Conservation (phyloP, 2,888 invertebrate genomes). For the Lasioglossum calceatum region DNA sequence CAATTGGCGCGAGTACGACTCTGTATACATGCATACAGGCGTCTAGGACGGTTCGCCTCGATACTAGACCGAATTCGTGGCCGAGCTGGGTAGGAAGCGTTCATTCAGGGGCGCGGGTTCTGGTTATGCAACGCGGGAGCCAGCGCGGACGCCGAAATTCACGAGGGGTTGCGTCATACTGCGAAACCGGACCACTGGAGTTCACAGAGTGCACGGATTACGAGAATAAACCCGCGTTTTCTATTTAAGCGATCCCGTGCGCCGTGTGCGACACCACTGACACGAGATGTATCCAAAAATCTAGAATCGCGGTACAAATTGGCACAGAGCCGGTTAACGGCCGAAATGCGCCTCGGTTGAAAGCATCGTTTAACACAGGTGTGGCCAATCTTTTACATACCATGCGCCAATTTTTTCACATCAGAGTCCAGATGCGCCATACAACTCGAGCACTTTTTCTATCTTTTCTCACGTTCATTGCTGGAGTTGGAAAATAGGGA, state of each 20-base stretch:
- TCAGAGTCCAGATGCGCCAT: no score
- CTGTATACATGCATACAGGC: not conserved
- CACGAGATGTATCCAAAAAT: not conserved
- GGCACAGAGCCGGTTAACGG: not conserved
- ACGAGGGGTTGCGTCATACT: slow-evolving; percentile 57
- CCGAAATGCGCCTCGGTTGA: not conserved
- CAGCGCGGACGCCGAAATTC: slow-evolving; percentile 10
- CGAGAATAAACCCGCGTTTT: slow-evolving; percentile 39
- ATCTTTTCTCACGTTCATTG: no score
- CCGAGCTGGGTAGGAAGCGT: not conserved
- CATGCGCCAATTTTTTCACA: no score
- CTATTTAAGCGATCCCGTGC: not conserved
- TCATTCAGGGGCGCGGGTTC: not conserved
- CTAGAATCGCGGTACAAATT: not conserved
- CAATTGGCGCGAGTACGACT: not conserved
- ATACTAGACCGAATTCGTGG: slow-evolving; percentile 1
- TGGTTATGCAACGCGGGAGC: slow-evolving; percentile 27
- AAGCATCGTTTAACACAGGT: not conserved
- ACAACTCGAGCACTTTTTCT: no score
- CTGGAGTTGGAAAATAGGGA: no score
- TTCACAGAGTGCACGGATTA: slow-evolving; percentile 24
- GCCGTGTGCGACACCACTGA: not conserved
- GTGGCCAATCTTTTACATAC: no score
- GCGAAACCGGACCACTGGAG: slow-evolving; percentile 46
- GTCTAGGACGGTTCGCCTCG: not conserved